Conservation (phyloP, 2,888 invertebrate genomes). For the Graphium colonna region DNA sequence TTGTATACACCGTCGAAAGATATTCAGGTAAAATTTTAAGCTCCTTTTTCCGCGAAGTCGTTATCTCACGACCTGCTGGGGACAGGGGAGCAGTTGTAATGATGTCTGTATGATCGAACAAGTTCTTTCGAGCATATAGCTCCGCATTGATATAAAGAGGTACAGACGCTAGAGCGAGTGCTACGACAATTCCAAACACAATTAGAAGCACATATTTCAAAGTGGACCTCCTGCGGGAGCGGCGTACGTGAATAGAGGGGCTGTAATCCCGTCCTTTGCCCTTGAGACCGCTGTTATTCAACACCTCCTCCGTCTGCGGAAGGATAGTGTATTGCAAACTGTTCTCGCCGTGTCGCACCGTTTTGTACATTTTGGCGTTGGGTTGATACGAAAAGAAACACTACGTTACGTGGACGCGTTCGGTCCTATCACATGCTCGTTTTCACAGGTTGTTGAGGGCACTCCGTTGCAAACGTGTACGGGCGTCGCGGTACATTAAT, state of each 20-base stretch:
- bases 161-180: slow-evolving; percentile 54
- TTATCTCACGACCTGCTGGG: slow-evolving; percentile 51
- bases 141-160: slow-evolving; percentile 61
- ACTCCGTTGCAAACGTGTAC: slow-evolving; percentile 37
- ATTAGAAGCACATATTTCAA: slow-evolving; percentile 61
- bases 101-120: slow-evolving; percentile 42
- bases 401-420: slow-evolving; percentile 47
- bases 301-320: slow-evolving; percentile 84
- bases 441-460: slow-evolving; percentile 40
- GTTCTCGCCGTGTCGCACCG: slow-evolving; percentile 86
- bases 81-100: slow-evolving; percentile 48
- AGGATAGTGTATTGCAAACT: slow-evolving; percentile 87
- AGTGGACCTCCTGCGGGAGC: slow-evolving; percentile 56
- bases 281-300: slow-evolving; percentile 79
- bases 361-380: slow-evolving; percentile 83
- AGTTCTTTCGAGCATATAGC: slow-evolving; percentile 46
- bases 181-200: slow-evolving; percentile 55
- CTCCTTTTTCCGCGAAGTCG: slow-evolving; percentile 65
- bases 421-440: slow-evolving; percentile 63
- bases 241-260: slow-evolving; percentile 66
- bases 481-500: slow-evolving; percentile 46
- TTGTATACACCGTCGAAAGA: slow-evolving; percentile 45
- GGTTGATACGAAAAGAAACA: slow-evolving; percentile 58
- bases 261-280: slow-evolving; percentile 76
- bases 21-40: slow-evolving; percentile 52